Conservation (phyloP, 1,140 invertebrate genomes). For the Pogonus chalceus region DNA sequence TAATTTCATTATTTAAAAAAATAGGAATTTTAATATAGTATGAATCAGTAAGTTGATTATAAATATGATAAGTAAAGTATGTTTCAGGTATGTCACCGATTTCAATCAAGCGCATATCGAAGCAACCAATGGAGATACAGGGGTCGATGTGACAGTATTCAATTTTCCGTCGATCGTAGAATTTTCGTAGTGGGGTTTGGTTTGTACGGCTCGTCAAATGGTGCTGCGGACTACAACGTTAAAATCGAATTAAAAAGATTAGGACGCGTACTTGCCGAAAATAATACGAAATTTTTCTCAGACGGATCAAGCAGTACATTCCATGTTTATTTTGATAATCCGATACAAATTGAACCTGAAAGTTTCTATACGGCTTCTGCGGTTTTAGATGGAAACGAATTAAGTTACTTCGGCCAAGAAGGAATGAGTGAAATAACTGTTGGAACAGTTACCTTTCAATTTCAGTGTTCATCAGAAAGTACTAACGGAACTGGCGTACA, state of each 20-base stretch:
- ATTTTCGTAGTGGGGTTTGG: conserved; percentile 91
- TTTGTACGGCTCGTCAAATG: conserved; percentile 83
- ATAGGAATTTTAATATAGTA: too few species aligned
- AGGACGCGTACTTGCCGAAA: conserved; percentile 75
- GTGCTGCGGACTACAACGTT: conserved; percentile 81
- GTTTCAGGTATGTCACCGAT: conserved; percentile 77
- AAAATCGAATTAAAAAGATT: conserved; percentile 82
- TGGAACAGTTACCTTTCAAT: conserved; percentile 84
- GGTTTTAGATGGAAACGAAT: conserved; percentile 77
- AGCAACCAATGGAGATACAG: conserved; percentile 93
- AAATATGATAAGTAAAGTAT: too few species aligned
- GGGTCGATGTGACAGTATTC: conserved; percentile 84
- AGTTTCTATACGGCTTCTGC: conserved; percentile 84
- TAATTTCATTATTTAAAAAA: neutral
- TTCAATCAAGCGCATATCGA: conserved; percentile 90
- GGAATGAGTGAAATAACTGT: conserved; percentile 84
- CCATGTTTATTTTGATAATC: conserved; percentile 86
- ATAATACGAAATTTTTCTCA: conserved; percentile 85
- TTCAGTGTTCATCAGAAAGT: conserved; percentile 87
- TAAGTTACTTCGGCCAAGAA: conserved; percentile 93
- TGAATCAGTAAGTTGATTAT: too few species aligned
- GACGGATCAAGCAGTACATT: conserved; percentile 90
- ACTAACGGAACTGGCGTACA: conserved; percentile 91
- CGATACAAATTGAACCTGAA: conserved; percentile 85
- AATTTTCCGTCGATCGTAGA: conserved; percentile 83